phyloP scores from a whole-genome alignment of 2,113 vertebrate species.

The Agelaius phoeniceus region DNA sequence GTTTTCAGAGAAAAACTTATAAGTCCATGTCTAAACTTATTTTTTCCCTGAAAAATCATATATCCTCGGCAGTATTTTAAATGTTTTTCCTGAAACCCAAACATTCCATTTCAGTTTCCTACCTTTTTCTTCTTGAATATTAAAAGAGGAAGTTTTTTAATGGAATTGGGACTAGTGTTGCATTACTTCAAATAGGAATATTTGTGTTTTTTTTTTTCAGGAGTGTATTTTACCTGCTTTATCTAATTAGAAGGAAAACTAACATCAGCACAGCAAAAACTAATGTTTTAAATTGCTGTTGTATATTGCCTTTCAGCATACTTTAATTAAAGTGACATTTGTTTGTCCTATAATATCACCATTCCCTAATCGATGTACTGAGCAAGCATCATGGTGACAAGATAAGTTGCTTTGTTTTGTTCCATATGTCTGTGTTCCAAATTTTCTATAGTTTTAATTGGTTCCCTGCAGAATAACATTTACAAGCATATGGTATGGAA shows the following conservation, averaged over 20 bases:
- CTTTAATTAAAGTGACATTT: conserved; percentile 74
- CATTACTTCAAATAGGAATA: neutral
- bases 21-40: neutral
- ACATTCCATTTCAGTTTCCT: neutral
- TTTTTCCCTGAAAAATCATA: neutral
- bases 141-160: neutral
- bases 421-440: conserved; percentile 87
- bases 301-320: conserved; percentile 50
- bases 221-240: neutral
- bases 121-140: neutral
- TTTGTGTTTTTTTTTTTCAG: neutral
- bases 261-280: conserved; percentile 1
- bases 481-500: conserved; percentile 83
- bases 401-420: conserved; percentile 81
- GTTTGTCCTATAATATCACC: conserved; percentile 71
- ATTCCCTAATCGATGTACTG: conserved; percentile 77
- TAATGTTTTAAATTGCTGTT: neutral
- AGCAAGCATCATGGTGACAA: conserved; percentile 81
- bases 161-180: neutral
- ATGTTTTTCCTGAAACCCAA: neutral
- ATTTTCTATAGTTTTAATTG: conserved; percentile 91
- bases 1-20: neutral
- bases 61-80: neutral
- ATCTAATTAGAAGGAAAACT: neutral
- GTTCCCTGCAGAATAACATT: conserved; percentile 85